Base-by-base conservation (phyloP, 2,888 invertebrate genomes). In the Eurytoma californica region DNA sequence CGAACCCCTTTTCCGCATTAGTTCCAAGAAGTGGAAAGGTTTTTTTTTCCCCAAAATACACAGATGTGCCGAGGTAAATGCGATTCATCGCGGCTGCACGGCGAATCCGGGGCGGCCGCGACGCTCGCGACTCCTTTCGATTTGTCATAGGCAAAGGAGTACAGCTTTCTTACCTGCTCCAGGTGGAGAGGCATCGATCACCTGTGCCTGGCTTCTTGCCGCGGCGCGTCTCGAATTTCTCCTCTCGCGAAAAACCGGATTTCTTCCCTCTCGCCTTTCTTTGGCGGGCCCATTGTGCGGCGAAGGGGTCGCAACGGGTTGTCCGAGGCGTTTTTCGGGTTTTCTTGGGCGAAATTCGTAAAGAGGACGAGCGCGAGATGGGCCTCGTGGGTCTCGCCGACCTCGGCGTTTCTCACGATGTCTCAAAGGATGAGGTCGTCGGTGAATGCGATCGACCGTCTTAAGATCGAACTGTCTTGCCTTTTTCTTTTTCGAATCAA, bases 1-100 rank as follows among this genome's bases (percentile, higher is more conserved):
- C 14, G 24, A 28, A 51, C 61, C 58, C 84, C 85, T 84, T 84
- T 85, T 85, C 79, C 84, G 84, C 85, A 86, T 86, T 85, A 85
- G 84, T 84, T 83, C 82, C 83, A 82, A 77, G 83, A 80, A 85
- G 85, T 85, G 84, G 85, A 84, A 83, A 83, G 83, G 83, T 77
- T 80, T 85, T 81, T 84, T 83, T 39, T 39, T 77, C 83, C 79
- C 83, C 79, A 84, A 85, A 86, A 88, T 87, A 86, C 47, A 66
- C 77, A 79, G 79, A 79, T 79, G 79, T 75, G 60, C 60, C 60
- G 18, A 75, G 39, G 18, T 14, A 39, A 13, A n/a, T 18, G 39
- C 24, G 18, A 61, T 28, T 20, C 9, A 12, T n/a, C 55, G 66
- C 77, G 72, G 72, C 72, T 72, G 69, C 58, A 68, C 13, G 28